A percentile compares a stretch with the other conserved stretches of the same genome.
Conservation (phyloP, 92 coral and sea anemone species). For the Parazoanthus atlanticus region DNA sequence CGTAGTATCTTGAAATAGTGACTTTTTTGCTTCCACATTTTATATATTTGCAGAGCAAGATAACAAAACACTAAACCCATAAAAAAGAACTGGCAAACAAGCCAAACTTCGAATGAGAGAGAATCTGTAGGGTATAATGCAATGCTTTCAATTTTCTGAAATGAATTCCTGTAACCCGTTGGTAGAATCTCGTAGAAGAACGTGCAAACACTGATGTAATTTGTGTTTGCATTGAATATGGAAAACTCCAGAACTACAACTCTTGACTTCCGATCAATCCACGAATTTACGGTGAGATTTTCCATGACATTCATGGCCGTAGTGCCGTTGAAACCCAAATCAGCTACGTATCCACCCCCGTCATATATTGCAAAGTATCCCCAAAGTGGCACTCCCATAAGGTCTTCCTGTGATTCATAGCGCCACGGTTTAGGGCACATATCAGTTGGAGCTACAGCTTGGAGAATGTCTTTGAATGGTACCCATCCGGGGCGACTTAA, state of each 20-base stretch:
- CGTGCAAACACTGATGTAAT: conserved; percentile 67
- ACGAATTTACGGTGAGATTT: conserved; percentile 37
- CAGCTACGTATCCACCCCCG: conserved; percentile 85
- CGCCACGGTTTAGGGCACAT: conserved; percentile 86
- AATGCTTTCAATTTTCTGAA: conserved; percentile 64
- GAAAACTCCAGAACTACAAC: conserved; percentile 73
- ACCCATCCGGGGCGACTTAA: conserved; percentile 73
- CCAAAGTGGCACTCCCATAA: conserved; percentile 59
- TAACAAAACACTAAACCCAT: conserved; percentile 30
- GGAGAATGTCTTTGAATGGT: conserved; percentile 17
- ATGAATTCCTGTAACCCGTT: conserved; percentile 60
- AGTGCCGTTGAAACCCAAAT: conserved; percentile 61
- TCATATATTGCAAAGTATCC: conserved; percentile 70
- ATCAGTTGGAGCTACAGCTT: conserved; percentile 44
- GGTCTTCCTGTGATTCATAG: conserved; percentile 49
- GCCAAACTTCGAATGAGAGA: conserved; percentile 64
- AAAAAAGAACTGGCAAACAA: conserved; percentile 67
- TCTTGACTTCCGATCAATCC: conserved; percentile 78
- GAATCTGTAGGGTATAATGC: conserved; percentile 68
- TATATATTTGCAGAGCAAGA: conserved; percentile 1
- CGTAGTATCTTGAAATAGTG: conserved; percentile 55
- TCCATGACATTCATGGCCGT: conserved; percentile 37
- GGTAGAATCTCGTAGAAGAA: conserved; percentile 70
- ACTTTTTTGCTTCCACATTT: neutral
- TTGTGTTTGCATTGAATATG: conserved; percentile 76